phyloP scores from a whole-genome alignment of 1,140 invertebrate species.

The Neodiprion pinetum region DNA sequence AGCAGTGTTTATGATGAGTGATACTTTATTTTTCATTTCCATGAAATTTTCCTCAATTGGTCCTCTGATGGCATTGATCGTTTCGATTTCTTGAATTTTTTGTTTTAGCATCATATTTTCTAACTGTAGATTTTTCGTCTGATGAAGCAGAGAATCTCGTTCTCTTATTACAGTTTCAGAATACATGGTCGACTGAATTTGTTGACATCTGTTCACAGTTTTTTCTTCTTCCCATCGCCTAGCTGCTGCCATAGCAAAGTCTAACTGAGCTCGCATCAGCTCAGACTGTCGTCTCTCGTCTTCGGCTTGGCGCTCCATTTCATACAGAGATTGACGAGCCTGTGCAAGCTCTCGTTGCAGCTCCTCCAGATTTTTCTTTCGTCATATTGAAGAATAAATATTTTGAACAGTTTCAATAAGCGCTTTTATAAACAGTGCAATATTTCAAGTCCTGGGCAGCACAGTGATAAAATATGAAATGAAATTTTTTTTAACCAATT shows the following conservation, averaged over 20 bases:
- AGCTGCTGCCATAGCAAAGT: conserved; percentile 32
- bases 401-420: neutral
- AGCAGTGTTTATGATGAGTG: conserved; percentile 16
- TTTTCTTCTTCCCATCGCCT: conserved; percentile 46
- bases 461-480: neutral
- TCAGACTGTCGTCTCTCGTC: conserved; percentile 39
- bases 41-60: conserved; percentile 31
- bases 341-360: conserved; percentile 38
- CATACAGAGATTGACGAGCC: conserved; percentile 35
- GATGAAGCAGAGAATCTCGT: conserved; percentile 39
- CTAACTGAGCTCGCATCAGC: conserved; percentile 41
- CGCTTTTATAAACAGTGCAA: conserved; percentile 3
- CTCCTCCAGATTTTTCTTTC: conserved; percentile 36
- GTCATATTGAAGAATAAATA: conserved; percentile 10
- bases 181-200: conserved; percentile 39
- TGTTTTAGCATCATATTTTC: conserved; percentile 41
- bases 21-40: conserved; percentile 33
- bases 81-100: conserved; percentile 36
- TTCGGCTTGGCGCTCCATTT: conserved; percentile 38
- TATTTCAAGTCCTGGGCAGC: neutral
- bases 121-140: conserved; percentile 33
- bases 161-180: conserved; percentile 39
- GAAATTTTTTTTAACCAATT: conserved; percentile 16
- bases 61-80: conserved; percentile 26
- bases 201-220: conserved; percentile 34